Conservation (phyloP, 92 coral and sea anemone genomes). For the Parazoanthus atlanticus region DNA sequence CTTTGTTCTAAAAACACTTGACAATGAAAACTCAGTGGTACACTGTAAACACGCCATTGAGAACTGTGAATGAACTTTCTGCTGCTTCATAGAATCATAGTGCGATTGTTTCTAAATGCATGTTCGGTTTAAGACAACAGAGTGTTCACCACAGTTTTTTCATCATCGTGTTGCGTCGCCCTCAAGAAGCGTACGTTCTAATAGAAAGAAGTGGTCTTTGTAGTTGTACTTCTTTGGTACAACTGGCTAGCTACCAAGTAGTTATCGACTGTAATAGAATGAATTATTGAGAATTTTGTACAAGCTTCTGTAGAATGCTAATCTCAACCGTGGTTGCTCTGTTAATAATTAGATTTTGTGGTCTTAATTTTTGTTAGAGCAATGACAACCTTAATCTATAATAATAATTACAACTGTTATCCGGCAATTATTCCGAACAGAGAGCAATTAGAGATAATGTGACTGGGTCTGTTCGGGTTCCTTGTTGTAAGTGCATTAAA, state of each 20-base stretch:
- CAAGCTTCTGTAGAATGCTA: too few species aligned
- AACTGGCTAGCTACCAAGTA: background rate
- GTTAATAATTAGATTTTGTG: background rate
- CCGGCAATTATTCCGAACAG: background rate
- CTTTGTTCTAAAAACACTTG: background rate
- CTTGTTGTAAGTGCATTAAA: too few species aligned
- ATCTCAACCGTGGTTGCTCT: background rate
- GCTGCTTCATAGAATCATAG: background rate
- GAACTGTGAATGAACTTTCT: background rate
- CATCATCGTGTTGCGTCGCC: background rate
- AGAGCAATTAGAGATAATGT: too few species aligned
- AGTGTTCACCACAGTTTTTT: background rate
- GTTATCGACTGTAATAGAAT: background rate
- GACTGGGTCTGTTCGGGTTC: background rate
- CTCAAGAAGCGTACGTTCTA: background rate
- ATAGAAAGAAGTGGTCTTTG: background rate
- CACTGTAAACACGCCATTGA: too few species aligned
- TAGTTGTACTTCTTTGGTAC: background rate
- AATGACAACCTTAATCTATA: background rate
- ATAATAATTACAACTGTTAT: background rate
- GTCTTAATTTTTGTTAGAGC: background rate
- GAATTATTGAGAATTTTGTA: background rate
- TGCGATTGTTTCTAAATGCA: background rate
- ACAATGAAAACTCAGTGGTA: too few species aligned
- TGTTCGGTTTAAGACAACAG: too few species aligned